Conservation (phyloP, 1,140 invertebrate genomes). For the Thereuonema tuberculata region DNA sequence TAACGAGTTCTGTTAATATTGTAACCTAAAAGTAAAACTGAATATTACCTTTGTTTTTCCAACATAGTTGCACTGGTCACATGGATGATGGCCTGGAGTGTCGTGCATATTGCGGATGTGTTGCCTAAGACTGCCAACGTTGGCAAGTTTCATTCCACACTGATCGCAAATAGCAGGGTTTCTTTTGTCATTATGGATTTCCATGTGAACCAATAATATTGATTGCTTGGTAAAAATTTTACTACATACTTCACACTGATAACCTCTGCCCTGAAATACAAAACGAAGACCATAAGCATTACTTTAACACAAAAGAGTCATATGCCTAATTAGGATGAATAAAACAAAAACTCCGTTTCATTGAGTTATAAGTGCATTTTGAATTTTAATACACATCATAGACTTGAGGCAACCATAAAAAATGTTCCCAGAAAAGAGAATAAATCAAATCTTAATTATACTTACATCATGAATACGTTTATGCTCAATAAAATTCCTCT, state of each 20-base stretch:
- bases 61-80: slow-evolving; percentile 6
- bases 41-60: slow-evolving; percentile 4
- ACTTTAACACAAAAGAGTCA: too few species aligned
- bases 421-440: too few species aligned
- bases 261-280: slow-evolving; percentile 4
- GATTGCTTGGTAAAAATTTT: slow-evolving; percentile 5
- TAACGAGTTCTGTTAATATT: too few species aligned
- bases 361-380: too few species aligned
- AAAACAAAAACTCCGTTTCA: too few species aligned
- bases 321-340: too few species aligned
- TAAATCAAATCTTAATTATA: too few species aligned
- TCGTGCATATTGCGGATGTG: slow-evolving; percentile 6
- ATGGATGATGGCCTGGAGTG: background rate
- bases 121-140: background rate
- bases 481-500: slow-evolving; percentile 6
- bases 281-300: too few species aligned
- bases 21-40: too few species aligned
- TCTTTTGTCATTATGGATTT: background rate
- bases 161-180: slow-evolving; percentile 1
- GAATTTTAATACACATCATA: too few species aligned
- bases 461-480: slow-evolving; percentile 5
- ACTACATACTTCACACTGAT: background rate
- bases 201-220: background rate
- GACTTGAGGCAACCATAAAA: too few species aligned
- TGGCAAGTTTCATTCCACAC: background rate